Conservation (phyloP, 2,797 vertebrate genomes). For the Xenentodon cancila region DNA sequence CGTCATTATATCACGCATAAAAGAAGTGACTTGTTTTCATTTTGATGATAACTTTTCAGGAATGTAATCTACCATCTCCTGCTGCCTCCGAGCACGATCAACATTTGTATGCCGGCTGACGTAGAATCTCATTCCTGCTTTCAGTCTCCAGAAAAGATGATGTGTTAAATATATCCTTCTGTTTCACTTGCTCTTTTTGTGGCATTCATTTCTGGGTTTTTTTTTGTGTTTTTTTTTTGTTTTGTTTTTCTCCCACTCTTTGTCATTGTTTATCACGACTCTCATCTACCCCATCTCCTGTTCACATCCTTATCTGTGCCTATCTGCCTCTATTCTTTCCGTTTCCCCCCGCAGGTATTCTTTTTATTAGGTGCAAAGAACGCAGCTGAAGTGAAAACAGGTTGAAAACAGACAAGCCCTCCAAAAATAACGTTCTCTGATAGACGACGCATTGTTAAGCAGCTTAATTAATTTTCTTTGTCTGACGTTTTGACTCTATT, state of each 20-base stretch:
- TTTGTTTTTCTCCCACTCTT: no score
- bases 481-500: conserved; percentile 82
- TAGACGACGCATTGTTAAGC: conserved; percentile 80
- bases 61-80: conserved; percentile 22
- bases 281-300: conserved; percentile 60
- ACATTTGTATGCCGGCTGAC: conserved; percentile 27
- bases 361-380: conserved; percentile 45
- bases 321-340: conserved; percentile 47
- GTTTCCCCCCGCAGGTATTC: conserved; percentile 61
- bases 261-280: conserved; percentile 58
- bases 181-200: conserved; percentile 34
- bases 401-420: conserved; percentile 62
- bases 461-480: conserved; percentile 82
- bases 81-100: not conserved
- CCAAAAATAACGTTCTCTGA: conserved; percentile 72
- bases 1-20: not conserved
- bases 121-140: conserved; percentile 44
- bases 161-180: conserved; percentile 61
- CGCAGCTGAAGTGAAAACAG: conserved; percentile 60
- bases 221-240: conserved; percentile 44
- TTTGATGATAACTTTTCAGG: conserved; percentile 31
- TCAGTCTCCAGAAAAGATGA: conserved; percentile 37
- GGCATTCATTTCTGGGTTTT: conserved; percentile 32
- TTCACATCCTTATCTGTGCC: conserved; percentile 59
- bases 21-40: conserved; percentile 29